phyloP scores from a whole-genome alignment of 2,113 vertebrate genomes.

The Strix uralensis region DNA sequence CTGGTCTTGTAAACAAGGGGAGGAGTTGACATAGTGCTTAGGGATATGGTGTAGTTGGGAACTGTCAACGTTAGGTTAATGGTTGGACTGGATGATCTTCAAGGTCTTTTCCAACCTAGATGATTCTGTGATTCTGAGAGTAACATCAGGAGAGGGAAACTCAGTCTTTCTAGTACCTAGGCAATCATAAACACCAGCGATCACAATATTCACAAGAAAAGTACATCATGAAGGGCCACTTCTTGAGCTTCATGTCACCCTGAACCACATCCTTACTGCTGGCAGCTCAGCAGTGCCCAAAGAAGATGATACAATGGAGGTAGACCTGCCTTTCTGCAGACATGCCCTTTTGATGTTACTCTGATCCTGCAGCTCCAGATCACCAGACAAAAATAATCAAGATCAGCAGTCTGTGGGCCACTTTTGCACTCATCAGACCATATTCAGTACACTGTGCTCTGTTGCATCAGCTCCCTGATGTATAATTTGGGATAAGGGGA shows the following conservation, averaged over 20 bases:
- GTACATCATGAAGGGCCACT: not conserved
- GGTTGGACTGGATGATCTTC: too few species aligned
- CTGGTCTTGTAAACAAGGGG: not conserved
- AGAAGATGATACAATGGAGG: not conserved
- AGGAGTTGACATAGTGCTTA: not conserved
- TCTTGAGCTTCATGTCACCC: not conserved
- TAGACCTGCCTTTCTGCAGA: not conserved
- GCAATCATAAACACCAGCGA: not conserved
- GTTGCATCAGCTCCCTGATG: not conserved
- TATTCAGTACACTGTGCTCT: not conserved
- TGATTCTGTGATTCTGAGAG: too few species aligned
- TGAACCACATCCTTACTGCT: not conserved
- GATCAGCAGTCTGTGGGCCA: not conserved
- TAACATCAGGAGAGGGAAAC: not conserved
- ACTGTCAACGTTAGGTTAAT: too few species aligned
- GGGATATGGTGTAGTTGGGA: too few species aligned
- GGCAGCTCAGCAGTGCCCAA: not conserved
- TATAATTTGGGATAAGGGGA: not conserved
- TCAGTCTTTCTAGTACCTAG: not conserved
- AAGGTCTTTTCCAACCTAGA: too few species aligned
- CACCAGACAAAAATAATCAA: not conserved
- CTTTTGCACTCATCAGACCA: not conserved
- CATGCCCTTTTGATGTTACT: not conserved
- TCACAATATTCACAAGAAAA: fast-evolving
- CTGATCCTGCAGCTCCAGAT: not conserved